Base-by-base conservation (phyloP, 2,888 invertebrate species). In the Melitaea athalia region DNA sequence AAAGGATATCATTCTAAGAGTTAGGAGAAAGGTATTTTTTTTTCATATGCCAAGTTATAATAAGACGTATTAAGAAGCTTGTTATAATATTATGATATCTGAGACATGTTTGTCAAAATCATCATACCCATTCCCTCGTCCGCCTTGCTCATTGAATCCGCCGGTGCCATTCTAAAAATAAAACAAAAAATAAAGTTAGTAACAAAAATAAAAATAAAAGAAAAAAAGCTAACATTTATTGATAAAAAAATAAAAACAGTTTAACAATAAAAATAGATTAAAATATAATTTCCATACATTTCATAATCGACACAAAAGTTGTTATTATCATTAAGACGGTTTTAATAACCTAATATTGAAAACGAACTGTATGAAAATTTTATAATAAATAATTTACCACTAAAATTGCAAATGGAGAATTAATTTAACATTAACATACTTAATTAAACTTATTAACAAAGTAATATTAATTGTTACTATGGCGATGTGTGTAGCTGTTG, bases 121-220 rank as follows among this genome's bases (percentile, higher is more conserved):
- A 70, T 94, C 96, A 94, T 92, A 96, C 96, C 97, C 97, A 94
- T 97, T 97, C 63, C 95, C 95, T 73, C 97, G 94, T 72, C 96
- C 95, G 62, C 95, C 95, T 76, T 96, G 95, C 78, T 97, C 97
- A 70, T 95, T 95, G 72, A 95, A 96, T 73, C 96, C 94, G 67
- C 95, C 96, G 78, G 95, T 95, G 76, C 97, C 97, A 95, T 97
- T 97, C 97, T 97, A 94, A 93, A 95, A 96, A 95, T 91, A 94
- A 94, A 57, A 94, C 94, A 93, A 92, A 91, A 93, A 92, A 72
- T n/a, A n/a, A 59, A 89, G 88, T 84, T 86, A 85, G 81, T 87
- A 78, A 82, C 78, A 79, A 77, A 77, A 82, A 82, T 78, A 76
- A 66, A 72, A 76, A 82, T 80, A 81, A 74, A 53, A 85, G 87